Evolutionary conservation across 2,888 invertebrate species (phyloP).

Genomic region (Muscina levida): DNA sequence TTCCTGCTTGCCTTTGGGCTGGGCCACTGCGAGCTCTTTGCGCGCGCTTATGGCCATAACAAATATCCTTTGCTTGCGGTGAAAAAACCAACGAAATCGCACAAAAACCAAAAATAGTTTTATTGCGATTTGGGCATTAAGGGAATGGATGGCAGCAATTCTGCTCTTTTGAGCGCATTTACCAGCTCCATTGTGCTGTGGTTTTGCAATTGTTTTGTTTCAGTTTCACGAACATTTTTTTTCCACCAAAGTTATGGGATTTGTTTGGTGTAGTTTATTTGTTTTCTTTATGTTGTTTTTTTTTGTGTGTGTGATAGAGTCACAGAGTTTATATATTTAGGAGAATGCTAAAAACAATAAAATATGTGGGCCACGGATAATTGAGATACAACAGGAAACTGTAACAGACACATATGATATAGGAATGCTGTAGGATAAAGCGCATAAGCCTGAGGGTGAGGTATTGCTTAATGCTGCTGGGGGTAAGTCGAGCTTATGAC

Average conservation of each 20-base stretch:
- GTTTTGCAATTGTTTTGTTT: conserved; percentile 33
- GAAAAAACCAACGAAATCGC: conserved; percentile 46
- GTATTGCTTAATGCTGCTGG: no score
- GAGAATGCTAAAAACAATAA: no score
- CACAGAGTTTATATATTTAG: no score
- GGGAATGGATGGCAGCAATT: conserved; percentile 10
- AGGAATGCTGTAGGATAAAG: no score
- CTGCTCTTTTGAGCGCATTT: conserved; percentile 40
- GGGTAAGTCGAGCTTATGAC: no score
- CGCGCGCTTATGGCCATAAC: conserved; percentile 39
- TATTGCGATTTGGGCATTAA: conserved; percentile 33
- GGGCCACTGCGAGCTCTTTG: conserved; percentile 14
- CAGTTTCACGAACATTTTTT: background rate
- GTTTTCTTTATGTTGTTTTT: no score
- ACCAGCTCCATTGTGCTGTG: background rate
- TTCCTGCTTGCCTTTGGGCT: conserved; percentile 49
- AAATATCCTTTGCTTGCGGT: conserved; percentile 61
- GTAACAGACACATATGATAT: no score
- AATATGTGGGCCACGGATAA: no score
- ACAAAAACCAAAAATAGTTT: conserved; percentile 52
- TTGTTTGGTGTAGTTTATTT: background rate
- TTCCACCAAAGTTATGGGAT: conserved; percentile 32
- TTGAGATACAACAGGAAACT: no score
- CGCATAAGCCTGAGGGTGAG: no score
- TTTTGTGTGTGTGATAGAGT: no score